Evolutionary conservation across 2,888 invertebrate species (phyloP), one percentile per base, ranked within the genome.

Genomic region (Eristalis pertinax): DNA sequence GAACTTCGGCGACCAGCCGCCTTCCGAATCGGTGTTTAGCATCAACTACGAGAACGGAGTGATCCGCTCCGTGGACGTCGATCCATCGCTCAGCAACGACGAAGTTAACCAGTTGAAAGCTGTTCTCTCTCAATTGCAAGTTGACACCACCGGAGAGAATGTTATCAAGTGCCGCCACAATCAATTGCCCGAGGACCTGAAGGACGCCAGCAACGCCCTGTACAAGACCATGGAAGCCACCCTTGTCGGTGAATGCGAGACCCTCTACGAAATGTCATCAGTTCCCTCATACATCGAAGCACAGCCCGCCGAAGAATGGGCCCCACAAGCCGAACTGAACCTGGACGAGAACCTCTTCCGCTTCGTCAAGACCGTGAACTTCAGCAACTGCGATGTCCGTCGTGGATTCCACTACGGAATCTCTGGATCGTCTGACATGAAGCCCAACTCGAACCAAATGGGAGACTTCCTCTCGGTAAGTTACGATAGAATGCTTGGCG

Each of bases 191-290:
- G 93, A 94, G 67, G 93, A 94, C 19, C 19, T 50, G 63, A 79
- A 65, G 4, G 92, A 92, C 76, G 91, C 92, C 19, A 91, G 94
- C 32, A 94, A 94, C 89, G 96, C 95, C 4, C 93, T 94, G 68
- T 96, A 94, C 93, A 95, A 94, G 89, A 95, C 95, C 88, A 95
- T 96, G 95, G 96, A 96, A 92, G 94, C 95, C 89, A 95, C 96
- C 50, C 95, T 96, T 26, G 95, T 95, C 65, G 96, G 96, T 67
- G 94, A 95, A 91, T 95, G 95, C 89, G 96, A 96, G 90, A 95
- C 95, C n/a, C 90, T 95, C n/a, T 96, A 96, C 92, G 94, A 96
- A 65, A 94, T 96, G 62, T 94, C 94, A 13, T 95, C 95, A 10
- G 92, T 96, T 68, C 94, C 95, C 5, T 92, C 95, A 29, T 94